These are phyloP conservation scores for Chrysodeixis includens DNA, from an alignment of 2,888 invertebrate species.

Conservation along the genomic window DNA sequence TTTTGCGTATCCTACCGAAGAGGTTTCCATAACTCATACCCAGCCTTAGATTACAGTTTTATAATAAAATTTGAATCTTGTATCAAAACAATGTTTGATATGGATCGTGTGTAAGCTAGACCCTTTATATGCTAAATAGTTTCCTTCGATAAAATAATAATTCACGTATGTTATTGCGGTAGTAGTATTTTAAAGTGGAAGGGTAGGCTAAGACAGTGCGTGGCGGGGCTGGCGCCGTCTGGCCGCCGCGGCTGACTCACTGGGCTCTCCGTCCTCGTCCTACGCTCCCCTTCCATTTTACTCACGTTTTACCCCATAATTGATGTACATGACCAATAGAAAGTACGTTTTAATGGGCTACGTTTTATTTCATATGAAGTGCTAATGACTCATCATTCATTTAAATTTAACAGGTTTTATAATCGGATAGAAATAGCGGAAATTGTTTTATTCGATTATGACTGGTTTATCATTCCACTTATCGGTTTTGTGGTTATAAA, in stretches of 20 bases:
- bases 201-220: slow-evolving; percentile 76
- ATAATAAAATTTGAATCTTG: slow-evolving; percentile 36
- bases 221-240: slow-evolving; percentile 83
- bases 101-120: not conserved
- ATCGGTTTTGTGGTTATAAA: slow-evolving; percentile 9
- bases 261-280: slow-evolving; percentile 75
- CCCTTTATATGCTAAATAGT: slow-evolving; percentile 74
- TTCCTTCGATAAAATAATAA: slow-evolving; percentile 69
- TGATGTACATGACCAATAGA: slow-evolving; percentile 65
- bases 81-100: slow-evolving; percentile 12
- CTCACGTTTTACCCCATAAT: slow-evolving; percentile 81
- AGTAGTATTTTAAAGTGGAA: slow-evolving; percentile 65
- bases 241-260: slow-evolving; percentile 82
- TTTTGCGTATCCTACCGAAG: slow-evolving; percentile 21
- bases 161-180: slow-evolving; percentile 58
- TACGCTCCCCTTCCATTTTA: slow-evolving; percentile 78
- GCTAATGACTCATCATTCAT: slow-evolving; percentile 42
- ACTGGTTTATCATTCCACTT: slow-evolving; percentile 8
- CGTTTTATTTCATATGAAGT: slow-evolving; percentile 38
- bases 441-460: not conserved
- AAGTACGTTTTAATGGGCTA: slow-evolving; percentile 31
- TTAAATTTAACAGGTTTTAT: slow-evolving; percentile 18
- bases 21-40: slow-evolving; percentile 29
- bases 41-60: slow-evolving; percentile 42
- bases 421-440: slow-evolving; percentile 17